phyloP scores from a whole-genome alignment of 2,113 vertebrate species.

The Peromyscus leucopus region DNA sequence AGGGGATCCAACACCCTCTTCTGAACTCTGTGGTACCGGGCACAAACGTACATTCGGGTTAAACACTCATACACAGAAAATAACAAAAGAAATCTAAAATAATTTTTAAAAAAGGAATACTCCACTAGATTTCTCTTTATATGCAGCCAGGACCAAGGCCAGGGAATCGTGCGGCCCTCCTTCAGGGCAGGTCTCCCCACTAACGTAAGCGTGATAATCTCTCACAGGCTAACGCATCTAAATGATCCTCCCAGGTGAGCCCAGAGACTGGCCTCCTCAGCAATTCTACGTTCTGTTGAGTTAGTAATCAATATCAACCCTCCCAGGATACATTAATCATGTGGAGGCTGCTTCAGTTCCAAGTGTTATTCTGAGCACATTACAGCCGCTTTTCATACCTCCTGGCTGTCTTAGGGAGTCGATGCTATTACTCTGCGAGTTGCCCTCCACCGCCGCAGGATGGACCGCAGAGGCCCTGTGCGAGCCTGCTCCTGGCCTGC shows the following conservation, averaged over 20 bases:
- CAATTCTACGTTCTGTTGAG: neutral
- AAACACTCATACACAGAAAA: neutral
- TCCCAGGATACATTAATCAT: neutral
- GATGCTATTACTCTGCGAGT: neutral
- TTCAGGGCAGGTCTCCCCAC: neutral
- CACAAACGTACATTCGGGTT: no score
- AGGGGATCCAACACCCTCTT: neutral
- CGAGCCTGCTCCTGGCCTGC: neutral
- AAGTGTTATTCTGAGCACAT: neutral
- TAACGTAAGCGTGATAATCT: neutral
- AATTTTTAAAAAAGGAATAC: neutral
- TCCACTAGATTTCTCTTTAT: neutral
- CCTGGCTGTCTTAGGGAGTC: neutral
- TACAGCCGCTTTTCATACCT: neutral
- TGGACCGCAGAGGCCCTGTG: neutral
- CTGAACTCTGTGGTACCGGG: neutral
- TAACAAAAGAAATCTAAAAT: neutral
- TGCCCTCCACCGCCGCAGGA: neutral
- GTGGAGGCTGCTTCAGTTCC: neutral
- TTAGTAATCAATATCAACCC: neutral
- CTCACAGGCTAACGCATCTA: neutral
- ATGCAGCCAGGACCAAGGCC: neutral
- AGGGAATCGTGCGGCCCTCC: neutral
- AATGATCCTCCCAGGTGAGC: neutral
- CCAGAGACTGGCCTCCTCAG: no score